Base-by-base conservation (phyloP, 2,113 vertebrate genomes). In the Petromus typicus region DNA sequence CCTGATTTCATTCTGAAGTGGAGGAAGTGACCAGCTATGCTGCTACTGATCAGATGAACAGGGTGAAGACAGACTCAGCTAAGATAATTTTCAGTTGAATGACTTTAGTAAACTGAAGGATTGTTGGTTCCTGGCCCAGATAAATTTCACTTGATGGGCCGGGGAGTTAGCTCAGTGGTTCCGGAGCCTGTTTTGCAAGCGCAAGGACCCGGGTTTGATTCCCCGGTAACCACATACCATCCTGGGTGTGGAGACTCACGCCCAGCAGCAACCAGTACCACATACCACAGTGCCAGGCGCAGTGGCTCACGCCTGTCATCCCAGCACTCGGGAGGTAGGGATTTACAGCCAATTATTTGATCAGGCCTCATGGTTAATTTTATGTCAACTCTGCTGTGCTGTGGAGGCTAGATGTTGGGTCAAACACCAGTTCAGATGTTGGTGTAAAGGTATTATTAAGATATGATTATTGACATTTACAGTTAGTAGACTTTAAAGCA, bases 381-480 rank as follows among this genome's bases (percentile, higher is more conserved):
- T 93, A 43, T 71, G 45, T 90, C 69, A 78, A 81, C 13, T 76
- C 66, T 51, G 13, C 51, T 75, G 69, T 40, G 18, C 40, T 84
- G 23, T 5, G 13, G 51, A 9, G 40, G 54, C 54, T 76, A 32
- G 25, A 54, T 69, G 43, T 90, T 90, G 78, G 22, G 11, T 54
- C 64, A 91, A 80, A 71, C n/a, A 80, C 30, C 45, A 80, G 57
- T 51, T 10, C 56, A 89, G 34, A 45, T 57, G 37, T 32, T 66
- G 34, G 56, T 37, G 3, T 32, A 43, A 45, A 91, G 43, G 7
- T 89, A 73, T 43, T 76, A 78, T 59, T 69, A n/a, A 86, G 37
- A 64, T 86, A n/a, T n/a, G n/a, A n/a, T 37, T 67, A 32, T 73
- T 54, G 85, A 91, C 45, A 91, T 63, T 91, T 86, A 80, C 43